Conservation (phyloP, 2,888 invertebrate genomes). For the Chrysotoxum bicinctum region DNA sequence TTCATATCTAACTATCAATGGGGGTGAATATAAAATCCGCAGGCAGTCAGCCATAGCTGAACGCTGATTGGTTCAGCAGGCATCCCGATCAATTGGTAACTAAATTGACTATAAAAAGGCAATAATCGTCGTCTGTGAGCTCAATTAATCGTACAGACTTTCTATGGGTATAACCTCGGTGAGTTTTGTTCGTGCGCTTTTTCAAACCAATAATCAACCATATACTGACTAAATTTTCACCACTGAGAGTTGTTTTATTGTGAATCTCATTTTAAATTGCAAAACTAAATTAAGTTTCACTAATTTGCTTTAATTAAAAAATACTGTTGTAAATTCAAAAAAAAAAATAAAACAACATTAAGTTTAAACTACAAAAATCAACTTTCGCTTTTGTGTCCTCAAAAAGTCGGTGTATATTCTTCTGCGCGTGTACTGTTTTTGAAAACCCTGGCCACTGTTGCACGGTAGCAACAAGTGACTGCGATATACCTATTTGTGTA, state of each 20-base stretch:
- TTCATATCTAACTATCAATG: conserved; percentile 32
- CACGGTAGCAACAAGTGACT: conserved; percentile 73
- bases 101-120: conserved; percentile 84
- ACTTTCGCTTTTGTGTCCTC: conserved; percentile 38
- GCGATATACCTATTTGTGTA: conserved; percentile 5
- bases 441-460: conserved; percentile 23
- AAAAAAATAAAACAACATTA: neutral
- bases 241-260: conserved; percentile 39
- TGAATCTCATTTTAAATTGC: conserved; percentile 29
- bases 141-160: conserved; percentile 81
- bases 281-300: conserved; percentile 45
- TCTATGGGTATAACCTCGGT: conserved; percentile 76
- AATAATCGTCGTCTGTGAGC: conserved; percentile 83
- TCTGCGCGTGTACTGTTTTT: conserved; percentile 25
- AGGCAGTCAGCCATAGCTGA: conserved; percentile 78
- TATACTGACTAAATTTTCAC: conserved; percentile 38
- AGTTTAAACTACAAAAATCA: conserved; percentile 20
- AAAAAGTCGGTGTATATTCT: conserved; percentile 7
- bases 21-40: conserved; percentile 69
- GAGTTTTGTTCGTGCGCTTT: conserved; percentile 61
- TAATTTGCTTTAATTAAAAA: conserved; percentile 68
- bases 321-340: conserved; percentile 17
- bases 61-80: conserved; percentile 78
- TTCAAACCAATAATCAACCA: conserved; percentile 51
- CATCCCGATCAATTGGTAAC: conserved; percentile 76